These are phyloP conservation scores for Nasonia giraulti DNA, from an alignment of 1,140 invertebrate species.

Conservation along the genomic window DNA sequence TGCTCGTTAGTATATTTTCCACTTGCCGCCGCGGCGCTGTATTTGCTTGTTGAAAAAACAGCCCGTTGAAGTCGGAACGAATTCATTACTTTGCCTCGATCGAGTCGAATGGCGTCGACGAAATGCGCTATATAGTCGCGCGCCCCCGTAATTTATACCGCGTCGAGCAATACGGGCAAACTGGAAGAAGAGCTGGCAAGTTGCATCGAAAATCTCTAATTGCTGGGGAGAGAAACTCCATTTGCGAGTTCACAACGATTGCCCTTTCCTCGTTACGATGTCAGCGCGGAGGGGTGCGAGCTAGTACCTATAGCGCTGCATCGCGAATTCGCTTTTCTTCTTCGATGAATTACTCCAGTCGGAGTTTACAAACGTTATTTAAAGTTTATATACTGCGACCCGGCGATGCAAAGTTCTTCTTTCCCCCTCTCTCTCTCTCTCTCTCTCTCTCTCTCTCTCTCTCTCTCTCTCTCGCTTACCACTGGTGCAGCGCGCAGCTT, in stretches of 20 bases:
- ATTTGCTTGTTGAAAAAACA: no score
- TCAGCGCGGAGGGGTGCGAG: not conserved
- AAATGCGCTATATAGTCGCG: no score
- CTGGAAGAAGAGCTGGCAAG: not conserved
- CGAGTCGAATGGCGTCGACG: no score
- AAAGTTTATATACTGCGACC: slow-evolving; percentile 54
- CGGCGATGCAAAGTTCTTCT: not conserved
- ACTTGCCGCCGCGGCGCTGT: not conserved
- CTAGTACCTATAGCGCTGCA: not conserved
- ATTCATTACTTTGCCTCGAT: no score
- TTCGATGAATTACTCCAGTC: slow-evolving; percentile 56
- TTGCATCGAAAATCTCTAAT: slow-evolving; percentile 43
- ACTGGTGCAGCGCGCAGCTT: not conserved
- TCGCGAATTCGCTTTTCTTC: slow-evolving; percentile 55
- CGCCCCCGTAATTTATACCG: no score
- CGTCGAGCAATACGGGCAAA: no score
- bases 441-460: slow-evolving; percentile 16
- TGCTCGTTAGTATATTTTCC: not conserved
- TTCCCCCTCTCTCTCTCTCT: slow-evolving; percentile 3
- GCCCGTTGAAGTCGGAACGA: no score
- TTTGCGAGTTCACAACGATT: slow-evolving; percentile 51
- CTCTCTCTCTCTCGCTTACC: not conserved
- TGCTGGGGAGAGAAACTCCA: slow-evolving; percentile 52
- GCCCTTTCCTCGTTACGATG: not conserved
- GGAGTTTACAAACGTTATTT: slow-evolving; percentile 65